phyloP scores from a whole-genome alignment of 2,888 invertebrate species.

The Philonicus albiceps region DNA sequence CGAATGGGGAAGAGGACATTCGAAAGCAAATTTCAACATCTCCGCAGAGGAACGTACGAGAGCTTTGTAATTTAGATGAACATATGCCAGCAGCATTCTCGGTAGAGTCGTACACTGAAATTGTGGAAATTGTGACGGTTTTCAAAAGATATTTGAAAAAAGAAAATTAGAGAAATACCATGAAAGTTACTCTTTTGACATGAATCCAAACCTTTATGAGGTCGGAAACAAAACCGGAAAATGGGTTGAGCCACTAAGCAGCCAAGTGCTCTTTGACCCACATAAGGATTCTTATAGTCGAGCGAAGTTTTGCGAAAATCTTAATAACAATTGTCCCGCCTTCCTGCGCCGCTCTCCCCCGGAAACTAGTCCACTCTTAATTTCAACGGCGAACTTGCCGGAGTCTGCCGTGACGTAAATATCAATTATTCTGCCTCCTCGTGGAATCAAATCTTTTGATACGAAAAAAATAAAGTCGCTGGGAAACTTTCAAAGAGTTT shows the following conservation, averaged over 20 bases:
- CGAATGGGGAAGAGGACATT: not conserved
- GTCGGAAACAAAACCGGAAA: not conserved
- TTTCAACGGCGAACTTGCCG: not conserved
- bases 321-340: conserved; percentile 21
- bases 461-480: not conserved
- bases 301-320: not conserved
- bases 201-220: not conserved
- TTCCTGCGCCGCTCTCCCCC: not conserved
- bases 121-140: not conserved
- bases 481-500: conserved; percentile 11
- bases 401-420: conserved; percentile 9
- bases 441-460: conserved; percentile 23
- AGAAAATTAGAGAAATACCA: not conserved
- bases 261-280: conserved; percentile 15
- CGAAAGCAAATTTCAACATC: not conserved
- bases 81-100: not conserved
- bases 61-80: not conserved
- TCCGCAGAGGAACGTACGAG: not conserved
- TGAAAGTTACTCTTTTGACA: not conserved
- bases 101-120: not conserved
- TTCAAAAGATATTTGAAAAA: not conserved
- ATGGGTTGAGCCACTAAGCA: not conserved
- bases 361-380: conserved; percentile 9
- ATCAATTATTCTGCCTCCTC: conserved; percentile 17
- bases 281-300: not conserved